Base-by-base conservation (phyloP, 2,113 vertebrate species). In the Plectropomus leopardus region DNA sequence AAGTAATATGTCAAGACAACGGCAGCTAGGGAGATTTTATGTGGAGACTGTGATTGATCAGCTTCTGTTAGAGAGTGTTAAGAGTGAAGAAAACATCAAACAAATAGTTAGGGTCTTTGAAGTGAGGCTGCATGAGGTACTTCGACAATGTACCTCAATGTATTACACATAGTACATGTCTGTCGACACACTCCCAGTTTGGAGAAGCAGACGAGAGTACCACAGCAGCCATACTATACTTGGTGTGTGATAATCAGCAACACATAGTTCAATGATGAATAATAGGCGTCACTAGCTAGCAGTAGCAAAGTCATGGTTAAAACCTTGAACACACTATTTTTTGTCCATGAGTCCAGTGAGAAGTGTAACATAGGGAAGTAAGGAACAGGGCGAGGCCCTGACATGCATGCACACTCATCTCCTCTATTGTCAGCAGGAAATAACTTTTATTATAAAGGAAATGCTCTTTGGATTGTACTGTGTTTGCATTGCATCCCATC, bases 341-440 rank as follows among this genome's bases (percentile, higher is more conserved):
- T 64, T 11, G 42, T 23, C 42, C 63, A 48, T 47, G 42, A 11
- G 34, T 32, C 21, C 54, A 1, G 5, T 40, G n/a, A 61, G 26
- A 30, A 4, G 8, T 47, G 34, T 0, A 0, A 24, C 30, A 14
- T 32, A n/a, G 26, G 36, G 2, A 17, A 48, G 26, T 51, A 65
- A 64, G 30, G 47, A 60, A n/a, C 23, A 45, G 65, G 28, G 15
- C 34, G 40, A 66, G 44, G 24, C 50, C 74, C 51, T 55, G 10
- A 2, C 14, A 36, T 67, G 19, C 24, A 1, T 42, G 53, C n/a
- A 0, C 4, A 30, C 48, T 48, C 34, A 13, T 32, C 67, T 44
- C 40, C 4, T 21, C 72, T 75, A 19, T 82, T 79, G 50, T 86
- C 65, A 72, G 47, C 60, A 78, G 77, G 76, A 85, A 89, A 84